phyloP scores from a whole-genome alignment of 2,797 vertebrate genomes.

The Harpagifer antarcticus region DNA sequence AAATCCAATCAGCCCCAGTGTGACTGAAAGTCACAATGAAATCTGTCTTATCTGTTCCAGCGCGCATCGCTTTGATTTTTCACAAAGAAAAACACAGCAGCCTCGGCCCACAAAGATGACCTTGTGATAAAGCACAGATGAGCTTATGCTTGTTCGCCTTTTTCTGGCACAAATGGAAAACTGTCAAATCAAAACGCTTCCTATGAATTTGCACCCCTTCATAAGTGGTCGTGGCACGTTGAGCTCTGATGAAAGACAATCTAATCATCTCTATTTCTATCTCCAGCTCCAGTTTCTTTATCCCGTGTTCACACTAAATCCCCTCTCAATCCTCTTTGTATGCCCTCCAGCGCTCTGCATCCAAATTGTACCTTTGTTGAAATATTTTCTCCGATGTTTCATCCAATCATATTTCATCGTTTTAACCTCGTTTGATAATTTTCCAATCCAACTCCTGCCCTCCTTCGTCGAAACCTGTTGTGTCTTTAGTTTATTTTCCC shows the following conservation, averaged over 20 bases:
- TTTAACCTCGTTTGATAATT: neutral
- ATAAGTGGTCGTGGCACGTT: constrained; percentile 13
- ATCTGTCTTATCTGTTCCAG: constrained; percentile 54
- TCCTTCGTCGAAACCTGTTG: constrained; percentile 5
- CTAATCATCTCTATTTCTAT: constrained; percentile 48
- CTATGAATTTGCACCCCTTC: constrained; percentile 22
- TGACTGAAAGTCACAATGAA: constrained; percentile 46
- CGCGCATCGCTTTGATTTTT: constrained; percentile 53
- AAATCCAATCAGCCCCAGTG: constrained; percentile 50
- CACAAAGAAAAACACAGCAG: constrained; percentile 36
- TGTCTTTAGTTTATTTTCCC: constrained; percentile 25
- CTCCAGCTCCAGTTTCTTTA: constrained; percentile 34
- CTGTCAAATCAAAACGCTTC: constrained; percentile 4
- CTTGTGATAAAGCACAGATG: constrained; percentile 59
- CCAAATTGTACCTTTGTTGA: constrained; percentile 17
- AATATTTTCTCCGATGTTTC: constrained; percentile 28
- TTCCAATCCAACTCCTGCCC: neutral
- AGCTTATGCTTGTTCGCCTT: constrained; percentile 31
- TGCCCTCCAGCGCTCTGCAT: constrained; percentile 32
- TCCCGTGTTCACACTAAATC: constrained; percentile 34
- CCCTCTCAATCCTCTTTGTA: constrained; percentile 27
- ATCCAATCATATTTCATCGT: constrained; percentile 32
- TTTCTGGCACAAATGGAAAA: constrained; percentile 32
- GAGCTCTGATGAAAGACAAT: constrained; percentile 55
- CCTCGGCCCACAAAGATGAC: constrained; percentile 54